Evolutionary conservation across 2,888 invertebrate species (phyloP).

Genomic region (Stratiomys singularior): DNA sequence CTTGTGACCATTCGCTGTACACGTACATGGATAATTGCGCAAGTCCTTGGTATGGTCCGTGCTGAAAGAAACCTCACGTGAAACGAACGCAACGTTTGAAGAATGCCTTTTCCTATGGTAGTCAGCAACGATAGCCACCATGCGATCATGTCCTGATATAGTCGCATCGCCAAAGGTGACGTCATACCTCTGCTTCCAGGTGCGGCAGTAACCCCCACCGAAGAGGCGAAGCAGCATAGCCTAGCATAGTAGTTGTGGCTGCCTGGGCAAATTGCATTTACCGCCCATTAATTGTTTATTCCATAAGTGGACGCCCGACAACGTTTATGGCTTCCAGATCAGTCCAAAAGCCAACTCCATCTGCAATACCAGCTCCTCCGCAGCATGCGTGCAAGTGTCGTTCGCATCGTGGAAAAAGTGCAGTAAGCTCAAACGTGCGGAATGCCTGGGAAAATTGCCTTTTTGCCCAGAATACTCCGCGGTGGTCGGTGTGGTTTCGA

Average conservation of each 20-base stretch:
- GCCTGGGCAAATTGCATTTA: slow-evolving; percentile 33
- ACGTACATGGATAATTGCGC: no score
- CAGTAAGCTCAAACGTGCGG: background rate
- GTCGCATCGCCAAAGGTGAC: no score
- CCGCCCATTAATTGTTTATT: slow-evolving; percentile 36
- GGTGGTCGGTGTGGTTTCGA: slow-evolving; percentile 34
- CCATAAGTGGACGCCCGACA: slow-evolving; percentile 13
- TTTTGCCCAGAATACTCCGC: slow-evolving; percentile 8
- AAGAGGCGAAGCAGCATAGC: background rate
- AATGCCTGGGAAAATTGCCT: slow-evolving; percentile 43
- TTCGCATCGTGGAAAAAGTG: background rate
- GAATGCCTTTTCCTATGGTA: no score
- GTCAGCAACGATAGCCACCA: no score
- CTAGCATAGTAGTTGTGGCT: background rate
- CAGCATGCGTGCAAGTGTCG: background rate
- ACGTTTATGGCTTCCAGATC: background rate
- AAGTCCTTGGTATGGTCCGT: no score
- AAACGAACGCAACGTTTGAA: no score
- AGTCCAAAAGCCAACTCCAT: background rate
- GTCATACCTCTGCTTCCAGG: no score
- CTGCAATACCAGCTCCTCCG: background rate
- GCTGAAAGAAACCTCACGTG: no score
- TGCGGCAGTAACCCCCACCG: no score
- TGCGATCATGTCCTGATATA: no score
- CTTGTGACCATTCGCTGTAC: no score